These are phyloP conservation scores for Australoheros scitulus DNA, from an alignment of 2,113 vertebrate genomes.

Conservation along the genomic window DNA sequence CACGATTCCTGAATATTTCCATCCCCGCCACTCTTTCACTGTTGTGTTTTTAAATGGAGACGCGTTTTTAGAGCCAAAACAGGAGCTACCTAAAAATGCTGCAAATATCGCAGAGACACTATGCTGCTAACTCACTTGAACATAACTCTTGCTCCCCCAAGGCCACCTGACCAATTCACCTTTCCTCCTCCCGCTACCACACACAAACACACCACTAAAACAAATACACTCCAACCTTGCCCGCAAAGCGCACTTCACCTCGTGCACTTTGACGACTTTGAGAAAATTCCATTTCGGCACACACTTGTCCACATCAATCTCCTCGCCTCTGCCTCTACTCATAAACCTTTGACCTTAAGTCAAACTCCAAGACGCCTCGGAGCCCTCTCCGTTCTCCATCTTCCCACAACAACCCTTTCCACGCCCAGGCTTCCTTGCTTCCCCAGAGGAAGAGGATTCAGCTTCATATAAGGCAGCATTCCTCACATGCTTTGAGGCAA, in stretches of 20 bases:
- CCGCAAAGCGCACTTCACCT: constrained; percentile 36
- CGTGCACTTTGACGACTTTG: constrained; percentile 43
- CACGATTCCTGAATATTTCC: no score
- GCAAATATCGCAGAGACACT: constrained; percentile 26
- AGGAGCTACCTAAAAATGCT: background rate
- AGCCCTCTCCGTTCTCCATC: constrained; percentile 46
- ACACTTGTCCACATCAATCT: constrained; percentile 66
- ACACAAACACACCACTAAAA: constrained; percentile 24
- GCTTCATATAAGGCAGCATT: constrained; percentile 76
- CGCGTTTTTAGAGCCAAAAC: background rate
- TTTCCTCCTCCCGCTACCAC: background rate
- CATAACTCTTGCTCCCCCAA: constrained; percentile 58
- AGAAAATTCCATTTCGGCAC: constrained; percentile 61
- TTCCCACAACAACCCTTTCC: constrained; percentile 20
- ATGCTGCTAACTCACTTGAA: constrained; percentile 18
- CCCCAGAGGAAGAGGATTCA: constrained; percentile 63
- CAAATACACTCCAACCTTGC: constrained; percentile 45
- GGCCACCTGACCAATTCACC: constrained; percentile 43
- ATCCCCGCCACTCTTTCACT: no score
- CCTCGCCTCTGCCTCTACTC: constrained; percentile 35
- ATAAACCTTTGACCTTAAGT: constrained; percentile 68
- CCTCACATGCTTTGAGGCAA: constrained; percentile 63
- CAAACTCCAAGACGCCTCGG: constrained; percentile 42
- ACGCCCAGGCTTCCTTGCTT: constrained; percentile 1
- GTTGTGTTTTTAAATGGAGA: background rate